Percentiles rank a stretch among this genome's conserved stretches.
phyloP scores from a whole-genome alignment of 2,797 vertebrate genomes.

The Cirrhinus molitorella region DNA sequence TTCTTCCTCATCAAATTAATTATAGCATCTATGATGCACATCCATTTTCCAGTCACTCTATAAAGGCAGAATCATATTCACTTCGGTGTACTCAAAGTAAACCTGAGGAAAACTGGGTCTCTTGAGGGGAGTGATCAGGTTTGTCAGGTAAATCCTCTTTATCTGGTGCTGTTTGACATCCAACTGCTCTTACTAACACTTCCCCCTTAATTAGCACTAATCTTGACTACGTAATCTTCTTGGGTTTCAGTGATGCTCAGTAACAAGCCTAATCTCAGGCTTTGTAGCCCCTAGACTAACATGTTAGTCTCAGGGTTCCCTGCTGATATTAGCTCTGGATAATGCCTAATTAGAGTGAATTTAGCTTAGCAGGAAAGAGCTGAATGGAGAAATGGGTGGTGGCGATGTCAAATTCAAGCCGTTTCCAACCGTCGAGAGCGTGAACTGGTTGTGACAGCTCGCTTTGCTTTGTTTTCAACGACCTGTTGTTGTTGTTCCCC shows the following conservation, averaged over 20 bases:
- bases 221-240: conserved; percentile 68
- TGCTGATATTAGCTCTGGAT: conserved; percentile 53
- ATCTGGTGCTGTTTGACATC: conserved; percentile 41
- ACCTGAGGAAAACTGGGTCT: conserved; percentile 44
- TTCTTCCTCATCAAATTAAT: not conserved
- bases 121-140: conserved; percentile 58
- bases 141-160: conserved; percentile 59
- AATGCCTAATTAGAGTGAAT: conserved; percentile 45
- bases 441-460: conserved; percentile 30
- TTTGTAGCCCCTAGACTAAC: conserved; percentile 26
- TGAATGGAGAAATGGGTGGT: not conserved
- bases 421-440: not conserved
- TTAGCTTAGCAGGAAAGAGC: not conserved
- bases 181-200: conserved; percentile 34
- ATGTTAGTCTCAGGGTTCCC: conserved; percentile 55
- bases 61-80: not conserved
- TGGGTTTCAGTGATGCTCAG: conserved; percentile 67
- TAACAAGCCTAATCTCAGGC: conserved; percentile 61
- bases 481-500: not conserved
- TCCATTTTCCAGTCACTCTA: not conserved
- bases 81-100: not conserved
- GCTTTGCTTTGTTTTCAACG: not conserved
- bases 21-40: not conserved
- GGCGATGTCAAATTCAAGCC: not conserved
- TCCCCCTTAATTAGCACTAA: conserved; percentile 67